Evolutionary conservation across 1,140 invertebrate species (phyloP), one percentile per base, ranked within the genome.

Genomic region (Listronotus oregonensis): DNA sequence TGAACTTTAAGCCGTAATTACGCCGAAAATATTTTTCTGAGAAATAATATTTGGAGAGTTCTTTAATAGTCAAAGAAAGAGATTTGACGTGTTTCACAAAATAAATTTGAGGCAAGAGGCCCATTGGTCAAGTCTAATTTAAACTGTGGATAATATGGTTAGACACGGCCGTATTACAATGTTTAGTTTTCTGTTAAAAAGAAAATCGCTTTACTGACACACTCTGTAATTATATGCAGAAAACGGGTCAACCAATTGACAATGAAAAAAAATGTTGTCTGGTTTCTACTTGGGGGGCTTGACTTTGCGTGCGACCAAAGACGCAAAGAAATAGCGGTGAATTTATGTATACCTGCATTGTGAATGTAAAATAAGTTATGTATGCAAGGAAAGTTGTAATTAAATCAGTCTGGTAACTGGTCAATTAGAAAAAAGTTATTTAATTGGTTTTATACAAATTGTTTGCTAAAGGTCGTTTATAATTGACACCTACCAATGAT

Each of bases 251-350:
- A 37, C 34, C 8, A 37, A 37, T 12, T 10, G 34, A 50, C 51
- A 54, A 54, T 40, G 37, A 18, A 54, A 40, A 14, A 34, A 57
- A 57, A 44, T 44, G 39, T 57, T 57, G 40, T 44, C 55, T 34
- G 37, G 55, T 44, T 18, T 18, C 55, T 32, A 34, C 46, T 47
- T 21, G 31, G 57, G 56, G 27, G 57, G 44, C 57, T 59, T 59
- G 43, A 31, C 31, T 47, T 57, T 59, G 57, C 57, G 57, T 59
- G 57, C 34, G 46, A 49, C 57, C 44, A 49, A 49, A 59, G n/a
- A 49, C 34, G 57, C 43, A 49, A 34, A 49, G 57, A 49, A 59
- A 49, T 47, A 59, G 57, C 44, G 32, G 57, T 37, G 57, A 59
- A 59, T 59, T 59, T 49, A 59, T 59, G 57, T 49, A 37, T 21